These are phyloP conservation scores for Scaptomyza hsui DNA, from an alignment of 1,140 invertebrate species.

Conservation along the genomic window DNA sequence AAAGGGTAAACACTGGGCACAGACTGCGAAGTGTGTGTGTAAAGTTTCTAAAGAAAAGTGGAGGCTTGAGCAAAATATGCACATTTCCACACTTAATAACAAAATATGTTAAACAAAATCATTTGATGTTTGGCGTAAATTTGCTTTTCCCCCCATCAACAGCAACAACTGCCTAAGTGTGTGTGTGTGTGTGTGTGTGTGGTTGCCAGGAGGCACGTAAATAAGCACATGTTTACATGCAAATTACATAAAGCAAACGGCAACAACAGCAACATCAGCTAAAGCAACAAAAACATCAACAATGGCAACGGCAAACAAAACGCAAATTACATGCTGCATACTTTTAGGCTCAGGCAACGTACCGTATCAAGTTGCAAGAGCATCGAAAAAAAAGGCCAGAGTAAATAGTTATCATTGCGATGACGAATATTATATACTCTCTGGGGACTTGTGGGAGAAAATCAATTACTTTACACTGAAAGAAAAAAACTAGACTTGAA, in stretches of 20 bases:
- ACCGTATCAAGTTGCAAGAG: conserved; percentile 63
- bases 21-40: not conserved
- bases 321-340: conserved; percentile 79
- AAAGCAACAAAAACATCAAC: conserved; percentile 14
- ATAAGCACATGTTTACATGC: conserved; percentile 81
- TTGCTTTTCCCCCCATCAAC: conserved; percentile 19
- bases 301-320: conserved; percentile 65
- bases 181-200: conserved; percentile 27
- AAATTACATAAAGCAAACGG: conserved; percentile 80
- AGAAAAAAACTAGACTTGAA: no score
- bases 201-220: conserved; percentile 55
- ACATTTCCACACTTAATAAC: conserved; percentile 83
- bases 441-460: not conserved
- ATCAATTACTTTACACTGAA: no score
- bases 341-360: conserved; percentile 62
- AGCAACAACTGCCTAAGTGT: conserved; percentile 1
- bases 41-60: conserved; percentile 28
- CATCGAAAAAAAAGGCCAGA: conserved; percentile 4
- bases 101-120: conserved; percentile 83
- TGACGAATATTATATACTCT: not conserved
- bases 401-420: not conserved
- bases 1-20: conserved; percentile 6
- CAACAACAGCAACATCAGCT: conserved; percentile 11
- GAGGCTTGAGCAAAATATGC: conserved; percentile 67
- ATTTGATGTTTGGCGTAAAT: conserved; percentile 77